Percentiles rank a stretch among this genome's conserved stretches.
These are phyloP conservation scores for Tenthredo mesomela DNA, from an alignment of 2,888 invertebrate species.

Conservation along the genomic window DNA sequence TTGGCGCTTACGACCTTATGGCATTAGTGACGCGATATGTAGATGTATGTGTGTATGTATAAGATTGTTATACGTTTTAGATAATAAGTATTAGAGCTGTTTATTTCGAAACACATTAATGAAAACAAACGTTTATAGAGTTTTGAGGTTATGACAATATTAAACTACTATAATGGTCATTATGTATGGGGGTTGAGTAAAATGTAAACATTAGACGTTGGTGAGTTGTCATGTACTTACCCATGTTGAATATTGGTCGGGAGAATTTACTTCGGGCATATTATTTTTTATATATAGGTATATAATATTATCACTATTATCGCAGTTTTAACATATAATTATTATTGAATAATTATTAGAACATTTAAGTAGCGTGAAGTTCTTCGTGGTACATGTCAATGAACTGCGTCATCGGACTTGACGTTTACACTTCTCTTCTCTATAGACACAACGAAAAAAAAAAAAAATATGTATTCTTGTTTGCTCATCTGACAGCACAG, in stretches of 20 bases:
- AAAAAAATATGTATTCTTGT: not conserved
- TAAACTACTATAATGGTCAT: conserved; percentile 51
- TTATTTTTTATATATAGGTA: no score
- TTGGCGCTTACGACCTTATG: no score
- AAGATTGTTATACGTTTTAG: no score
- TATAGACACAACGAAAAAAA: no score
- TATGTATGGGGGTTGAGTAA: not conserved
- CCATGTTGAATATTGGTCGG: conserved; percentile 83
- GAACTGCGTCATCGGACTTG: not conserved
- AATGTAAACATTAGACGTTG: conserved; percentile 55
- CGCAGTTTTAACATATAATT: conserved; percentile 14
- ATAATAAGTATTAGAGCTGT: no score
- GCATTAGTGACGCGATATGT: no score
- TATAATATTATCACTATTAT: no score
- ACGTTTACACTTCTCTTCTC: no score
- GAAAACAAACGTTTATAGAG: conserved; percentile 10
- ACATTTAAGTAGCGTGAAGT: not conserved
- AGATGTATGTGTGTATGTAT: no score
- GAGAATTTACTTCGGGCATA: conserved; percentile 80
- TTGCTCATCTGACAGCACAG: not conserved
- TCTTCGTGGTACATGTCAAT: not conserved
- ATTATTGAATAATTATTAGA: not conserved
- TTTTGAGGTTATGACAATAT: conserved; percentile 58
- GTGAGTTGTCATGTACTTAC: conserved; percentile 78
- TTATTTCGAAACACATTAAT: not conserved